A percentile compares a stretch with the other conserved stretches of the same genome.
These are phyloP conservation scores for Drosophila kanapiae DNA, from an alignment of 1,140 invertebrate genomes.

Conservation along the genomic window DNA sequence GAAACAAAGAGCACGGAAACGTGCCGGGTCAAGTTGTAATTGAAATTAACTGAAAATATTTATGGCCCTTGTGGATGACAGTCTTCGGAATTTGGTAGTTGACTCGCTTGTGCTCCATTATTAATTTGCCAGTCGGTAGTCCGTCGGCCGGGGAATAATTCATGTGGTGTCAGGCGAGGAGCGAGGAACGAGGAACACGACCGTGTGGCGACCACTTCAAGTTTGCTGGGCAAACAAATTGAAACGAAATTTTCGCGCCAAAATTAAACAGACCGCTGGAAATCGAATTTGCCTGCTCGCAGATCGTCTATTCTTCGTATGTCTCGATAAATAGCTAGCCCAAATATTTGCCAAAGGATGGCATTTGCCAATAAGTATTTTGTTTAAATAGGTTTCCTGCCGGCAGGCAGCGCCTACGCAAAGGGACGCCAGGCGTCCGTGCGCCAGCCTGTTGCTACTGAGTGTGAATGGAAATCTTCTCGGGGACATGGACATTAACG, in stretches of 20 bases:
- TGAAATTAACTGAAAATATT: constrained; percentile 81
- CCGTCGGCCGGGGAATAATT: constrained; percentile 32
- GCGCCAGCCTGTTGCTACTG: constrained; percentile 16
- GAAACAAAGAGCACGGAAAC: constrained; percentile 21
- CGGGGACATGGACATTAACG: constrained; percentile 49
- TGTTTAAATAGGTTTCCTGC: constrained; percentile 79
- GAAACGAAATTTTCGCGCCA: constrained; percentile 57
- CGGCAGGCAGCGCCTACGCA: constrained; percentile 41
- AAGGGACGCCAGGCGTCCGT: constrained; percentile 7
- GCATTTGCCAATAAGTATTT: constrained; percentile 78
- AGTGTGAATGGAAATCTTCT: constrained; percentile 60
- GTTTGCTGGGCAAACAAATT: constrained; percentile 49
- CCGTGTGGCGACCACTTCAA: constrained; percentile 10
- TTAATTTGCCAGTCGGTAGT: constrained; percentile 46
- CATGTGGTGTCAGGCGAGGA: constrained; percentile 43
- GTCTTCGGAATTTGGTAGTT: constrained; percentile 28
- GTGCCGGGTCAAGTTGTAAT: constrained; percentile 62
- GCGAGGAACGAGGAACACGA: neutral
- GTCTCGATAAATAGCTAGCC: constrained; percentile 50
- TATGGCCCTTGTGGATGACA: constrained; percentile 63
- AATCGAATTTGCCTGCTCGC: constrained; percentile 49
- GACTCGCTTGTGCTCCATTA: constrained; percentile 37
- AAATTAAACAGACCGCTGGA: constrained; percentile 61
- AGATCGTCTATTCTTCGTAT: constrained; percentile 20
- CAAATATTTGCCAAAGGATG: constrained; percentile 80